A percentile compares a stretch with the other conserved stretches of the same genome.
Conservation (phyloP, 2,888 invertebrate species). For the Falcaria lacertinaria region DNA sequence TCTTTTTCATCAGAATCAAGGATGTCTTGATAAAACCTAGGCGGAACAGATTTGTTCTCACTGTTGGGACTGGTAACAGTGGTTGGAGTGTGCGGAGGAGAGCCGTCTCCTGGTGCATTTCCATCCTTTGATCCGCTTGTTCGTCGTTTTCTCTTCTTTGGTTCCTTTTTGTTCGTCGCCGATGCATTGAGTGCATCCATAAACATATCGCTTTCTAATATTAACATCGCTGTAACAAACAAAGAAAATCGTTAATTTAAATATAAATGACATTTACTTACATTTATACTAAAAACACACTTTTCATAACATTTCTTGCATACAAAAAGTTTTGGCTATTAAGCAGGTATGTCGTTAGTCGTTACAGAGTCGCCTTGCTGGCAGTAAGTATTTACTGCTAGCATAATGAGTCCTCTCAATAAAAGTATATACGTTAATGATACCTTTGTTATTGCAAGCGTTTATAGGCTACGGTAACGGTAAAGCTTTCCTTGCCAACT, state of each 20-base stretch:
- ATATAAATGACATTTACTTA: no score
- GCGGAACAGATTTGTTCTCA: conserved; percentile 78
- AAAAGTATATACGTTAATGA: no score
- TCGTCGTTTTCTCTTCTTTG: conserved; percentile 88
- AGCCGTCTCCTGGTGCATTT: conserved; percentile 60
- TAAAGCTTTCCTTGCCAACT: no score
- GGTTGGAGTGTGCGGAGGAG: conserved; percentile 79
- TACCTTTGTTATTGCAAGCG: no score
- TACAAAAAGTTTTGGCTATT: no score
- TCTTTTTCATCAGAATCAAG: conserved; percentile 85
- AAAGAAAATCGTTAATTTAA: not conserved
- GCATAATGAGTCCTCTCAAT: no score
- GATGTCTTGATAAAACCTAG: conserved; percentile 95
- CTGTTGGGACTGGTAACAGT: conserved; percentile 64
- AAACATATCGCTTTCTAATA: conserved; percentile 95
- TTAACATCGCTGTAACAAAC: conserved; percentile 82
- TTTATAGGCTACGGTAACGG: no score
- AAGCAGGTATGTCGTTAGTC: no score
- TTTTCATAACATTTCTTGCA: no score
- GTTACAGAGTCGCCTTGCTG: no score
- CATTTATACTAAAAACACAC: no score
- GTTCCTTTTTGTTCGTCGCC: conserved; percentile 86
- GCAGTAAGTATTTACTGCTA: no score
- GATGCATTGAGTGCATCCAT: conserved; percentile 93
- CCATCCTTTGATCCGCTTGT: conserved; percentile 85